phyloP scores from a whole-genome alignment of 1,140 invertebrate species.

The Thrips palmi region DNA sequence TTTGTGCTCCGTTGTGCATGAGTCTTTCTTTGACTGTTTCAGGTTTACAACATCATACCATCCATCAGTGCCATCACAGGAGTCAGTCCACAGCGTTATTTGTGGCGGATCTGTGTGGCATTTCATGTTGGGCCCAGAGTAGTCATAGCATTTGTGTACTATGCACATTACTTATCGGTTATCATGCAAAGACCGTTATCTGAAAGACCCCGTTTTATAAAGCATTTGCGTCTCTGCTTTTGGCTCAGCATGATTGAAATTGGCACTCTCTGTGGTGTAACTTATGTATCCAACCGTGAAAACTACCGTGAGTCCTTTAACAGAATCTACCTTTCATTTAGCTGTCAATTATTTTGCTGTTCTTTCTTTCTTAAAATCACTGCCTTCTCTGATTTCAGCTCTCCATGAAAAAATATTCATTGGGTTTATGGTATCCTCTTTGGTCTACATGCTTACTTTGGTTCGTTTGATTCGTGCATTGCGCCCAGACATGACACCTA shows the following conservation, averaged over 20 bases:
- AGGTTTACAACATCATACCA: conserved; percentile 83
- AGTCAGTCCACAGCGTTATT: conserved; percentile 74
- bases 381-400: conserved; percentile 35
- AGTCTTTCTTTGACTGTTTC: conserved; percentile 17
- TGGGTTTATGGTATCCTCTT: conserved; percentile 71
- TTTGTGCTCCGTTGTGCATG: too few species aligned
- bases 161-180: conserved; percentile 48
- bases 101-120: conserved; percentile 81
- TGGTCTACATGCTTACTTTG: conserved; percentile 63
- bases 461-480: conserved; percentile 28
- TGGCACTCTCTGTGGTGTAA: conserved; percentile 64
- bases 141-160: conserved; percentile 64
- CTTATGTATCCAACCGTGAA: conserved; percentile 82
- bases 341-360: conserved; percentile 4
- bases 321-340: conserved; percentile 4
- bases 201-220: conserved; percentile 13
- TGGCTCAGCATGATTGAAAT: conserved; percentile 74
- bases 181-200: too few species aligned
- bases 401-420: conserved; percentile 86
- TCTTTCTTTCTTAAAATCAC: conserved; percentile 6
- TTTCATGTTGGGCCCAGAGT: conserved; percentile 75
- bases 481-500: conserved; percentile 22
- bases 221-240: conserved; percentile 55
- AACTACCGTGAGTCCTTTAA: conserved; percentile 75
- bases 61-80: conserved; percentile 84